Percentiles rank a stretch among this genome's conserved stretches.
Evolutionary conservation across 2,113 vertebrate genomes (phyloP).

Genomic region (Salminus brasiliensis): DNA sequence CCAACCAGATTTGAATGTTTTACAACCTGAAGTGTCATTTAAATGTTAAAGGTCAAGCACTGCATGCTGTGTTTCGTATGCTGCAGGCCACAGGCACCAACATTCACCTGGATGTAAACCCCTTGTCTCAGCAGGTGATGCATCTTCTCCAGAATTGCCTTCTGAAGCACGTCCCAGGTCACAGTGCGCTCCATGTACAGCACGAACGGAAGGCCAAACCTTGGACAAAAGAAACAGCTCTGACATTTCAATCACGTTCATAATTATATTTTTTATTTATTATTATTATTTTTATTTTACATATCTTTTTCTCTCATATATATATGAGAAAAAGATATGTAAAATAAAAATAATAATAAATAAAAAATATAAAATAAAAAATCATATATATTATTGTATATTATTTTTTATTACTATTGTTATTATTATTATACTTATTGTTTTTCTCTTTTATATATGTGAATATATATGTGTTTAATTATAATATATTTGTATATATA

Average conservation of each 20-base stretch:
- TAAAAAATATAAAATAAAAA: no score
- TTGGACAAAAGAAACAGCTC: slow-evolving; percentile 57
- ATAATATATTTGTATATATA: no score
- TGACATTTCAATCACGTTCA: not conserved
- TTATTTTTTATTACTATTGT: no score
- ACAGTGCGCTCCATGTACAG: slow-evolving; percentile 92
- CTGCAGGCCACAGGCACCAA: not conserved
- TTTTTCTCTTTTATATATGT: no score
- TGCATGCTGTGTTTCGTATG: not conserved
- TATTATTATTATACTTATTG: no score
- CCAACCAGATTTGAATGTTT: slow-evolving; percentile 3
- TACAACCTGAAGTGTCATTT: not conserved
- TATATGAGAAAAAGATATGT: no score
- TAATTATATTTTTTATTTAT: not conserved
- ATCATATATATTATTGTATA: no score
- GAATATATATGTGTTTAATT: no score
- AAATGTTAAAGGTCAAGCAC: not conserved
- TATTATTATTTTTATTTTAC: no score
- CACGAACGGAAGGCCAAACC: slow-evolving; percentile 95
- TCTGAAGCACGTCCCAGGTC: slow-evolving; percentile 95
- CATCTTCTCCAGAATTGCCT: slow-evolving; percentile 98
- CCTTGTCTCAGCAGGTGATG: slow-evolving; percentile 91
- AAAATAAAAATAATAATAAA: no score
- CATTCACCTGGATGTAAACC: slow-evolving; percentile 89
- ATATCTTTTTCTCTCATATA: no score